phyloP scores from a whole-genome alignment of 2,888 invertebrate species.

The Polymixis lichenea region DNA sequence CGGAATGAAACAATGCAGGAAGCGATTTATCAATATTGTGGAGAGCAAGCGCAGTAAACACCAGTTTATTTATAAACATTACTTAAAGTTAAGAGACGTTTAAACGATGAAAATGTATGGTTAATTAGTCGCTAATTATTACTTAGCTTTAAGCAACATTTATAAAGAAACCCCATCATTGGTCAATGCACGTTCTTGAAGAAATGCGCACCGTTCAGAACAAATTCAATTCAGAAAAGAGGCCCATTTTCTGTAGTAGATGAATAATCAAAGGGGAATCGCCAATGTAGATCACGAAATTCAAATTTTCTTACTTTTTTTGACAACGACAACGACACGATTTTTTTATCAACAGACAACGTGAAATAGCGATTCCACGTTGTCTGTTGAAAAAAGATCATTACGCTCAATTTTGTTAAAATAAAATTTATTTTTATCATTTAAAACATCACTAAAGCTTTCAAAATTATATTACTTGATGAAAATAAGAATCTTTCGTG shows the following conservation, averaged over 20 bases:
- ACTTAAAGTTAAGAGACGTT: too few relatives aligned
- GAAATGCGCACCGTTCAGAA: not conserved
- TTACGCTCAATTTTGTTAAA: not conserved
- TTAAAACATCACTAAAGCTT: not conserved
- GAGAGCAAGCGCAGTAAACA: not conserved
- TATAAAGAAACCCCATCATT: not conserved
- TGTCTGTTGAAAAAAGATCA: not conserved
- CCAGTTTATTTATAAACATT: too few relatives aligned
- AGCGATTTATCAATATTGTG: slow-evolving; percentile 2
- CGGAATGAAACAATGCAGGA: slow-evolving; percentile 1
- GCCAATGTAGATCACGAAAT: not conserved
- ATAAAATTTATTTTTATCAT: not conserved
- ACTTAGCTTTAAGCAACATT: too few relatives aligned
- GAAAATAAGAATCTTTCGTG: not conserved
- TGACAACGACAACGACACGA: too few relatives aligned
- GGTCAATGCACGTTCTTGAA: not conserved
- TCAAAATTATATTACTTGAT: not conserved
- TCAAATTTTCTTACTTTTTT: not conserved
- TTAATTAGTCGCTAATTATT: too few relatives aligned
- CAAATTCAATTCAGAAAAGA: not conserved
- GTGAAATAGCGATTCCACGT: too few relatives aligned
- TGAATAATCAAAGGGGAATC: not conserved
- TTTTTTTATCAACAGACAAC: too few relatives aligned
- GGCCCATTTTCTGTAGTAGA: not conserved
- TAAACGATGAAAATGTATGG: too few relatives aligned